Conservation (phyloP, 2,888 invertebrate genomes). For the Sphinx pinastri region DNA sequence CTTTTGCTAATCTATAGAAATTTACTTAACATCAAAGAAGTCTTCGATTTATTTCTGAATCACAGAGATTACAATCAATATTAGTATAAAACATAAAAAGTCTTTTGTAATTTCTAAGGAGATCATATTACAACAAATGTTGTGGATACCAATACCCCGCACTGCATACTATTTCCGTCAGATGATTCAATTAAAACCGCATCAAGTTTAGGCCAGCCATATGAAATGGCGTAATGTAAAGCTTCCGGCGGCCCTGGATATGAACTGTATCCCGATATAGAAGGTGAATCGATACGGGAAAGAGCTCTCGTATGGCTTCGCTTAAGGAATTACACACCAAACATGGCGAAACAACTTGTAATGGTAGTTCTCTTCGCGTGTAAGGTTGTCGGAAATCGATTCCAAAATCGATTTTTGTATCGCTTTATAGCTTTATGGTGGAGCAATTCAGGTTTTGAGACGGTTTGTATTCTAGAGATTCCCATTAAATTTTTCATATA, state of each 20-base stretch:
- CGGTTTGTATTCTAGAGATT: too few species aligned
- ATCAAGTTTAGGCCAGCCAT: background rate
- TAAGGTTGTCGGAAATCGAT: background rate
- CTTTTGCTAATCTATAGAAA: too few species aligned
- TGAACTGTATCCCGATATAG: constrained; percentile 25
- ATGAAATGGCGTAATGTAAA: constrained; percentile 18
- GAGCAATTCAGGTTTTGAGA: too few species aligned
- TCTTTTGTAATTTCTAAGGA: too few species aligned
- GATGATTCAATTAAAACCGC: background rate
- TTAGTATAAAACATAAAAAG: too few species aligned
- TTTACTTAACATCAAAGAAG: too few species aligned
- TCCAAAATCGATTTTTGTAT: background rate
- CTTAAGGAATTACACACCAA: constrained; percentile 28
- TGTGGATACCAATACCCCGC: too few species aligned
- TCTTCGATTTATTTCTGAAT: too few species aligned
- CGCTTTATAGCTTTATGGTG: background rate
- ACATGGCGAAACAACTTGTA: constrained; percentile 10
- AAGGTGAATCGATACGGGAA: constrained; percentile 19
- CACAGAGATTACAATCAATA: too few species aligned
- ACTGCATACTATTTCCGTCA: too few species aligned
- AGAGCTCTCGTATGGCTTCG: constrained; percentile 28
- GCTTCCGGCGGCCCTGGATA: constrained; percentile 3
- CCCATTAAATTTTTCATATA: too few species aligned
- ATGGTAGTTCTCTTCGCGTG: background rate
- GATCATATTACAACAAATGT: too few species aligned